Conservation (phyloP, 2,797 vertebrate species). For the Rhinophrynus dorsalis region DNA sequence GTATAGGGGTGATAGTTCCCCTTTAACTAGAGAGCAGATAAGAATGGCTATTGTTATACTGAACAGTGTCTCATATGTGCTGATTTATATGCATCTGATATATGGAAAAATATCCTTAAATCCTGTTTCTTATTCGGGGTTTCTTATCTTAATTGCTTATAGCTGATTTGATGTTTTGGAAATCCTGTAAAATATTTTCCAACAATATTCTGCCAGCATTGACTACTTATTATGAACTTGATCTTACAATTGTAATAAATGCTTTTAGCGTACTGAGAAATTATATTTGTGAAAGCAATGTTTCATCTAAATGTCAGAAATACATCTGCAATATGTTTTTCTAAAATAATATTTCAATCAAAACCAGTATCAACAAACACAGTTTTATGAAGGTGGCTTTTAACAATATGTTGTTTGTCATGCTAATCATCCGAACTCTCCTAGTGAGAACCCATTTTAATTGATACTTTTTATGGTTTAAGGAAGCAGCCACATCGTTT, state of each 20-base stretch:
- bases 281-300: not conserved
- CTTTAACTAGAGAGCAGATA: no score
- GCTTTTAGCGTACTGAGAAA: not conserved
- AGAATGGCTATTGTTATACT: no score
- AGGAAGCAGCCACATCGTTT: no score
- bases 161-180: conserved; percentile 1
- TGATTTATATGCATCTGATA: not conserved
- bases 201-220: not conserved
- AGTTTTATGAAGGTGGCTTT: not conserved
- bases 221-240: conserved; percentile 1
- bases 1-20: no score
- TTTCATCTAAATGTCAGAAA: conserved; percentile 27
- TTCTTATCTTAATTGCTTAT: not conserved
- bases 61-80: no score
- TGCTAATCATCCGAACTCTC: not conserved
- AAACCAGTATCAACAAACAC: conserved; percentile 25
- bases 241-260: conserved; percentile 5
- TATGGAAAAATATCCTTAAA: not conserved
- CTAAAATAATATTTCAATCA: not conserved
- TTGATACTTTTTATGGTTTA: not conserved
- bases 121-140: not conserved
- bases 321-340: conserved; percentile 31
- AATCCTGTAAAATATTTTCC: not conserved
- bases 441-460: not conserved
- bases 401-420: conserved; percentile 32